phyloP scores from a whole-genome alignment of 2,113 vertebrate species.

The Vulpes lagopus region DNA sequence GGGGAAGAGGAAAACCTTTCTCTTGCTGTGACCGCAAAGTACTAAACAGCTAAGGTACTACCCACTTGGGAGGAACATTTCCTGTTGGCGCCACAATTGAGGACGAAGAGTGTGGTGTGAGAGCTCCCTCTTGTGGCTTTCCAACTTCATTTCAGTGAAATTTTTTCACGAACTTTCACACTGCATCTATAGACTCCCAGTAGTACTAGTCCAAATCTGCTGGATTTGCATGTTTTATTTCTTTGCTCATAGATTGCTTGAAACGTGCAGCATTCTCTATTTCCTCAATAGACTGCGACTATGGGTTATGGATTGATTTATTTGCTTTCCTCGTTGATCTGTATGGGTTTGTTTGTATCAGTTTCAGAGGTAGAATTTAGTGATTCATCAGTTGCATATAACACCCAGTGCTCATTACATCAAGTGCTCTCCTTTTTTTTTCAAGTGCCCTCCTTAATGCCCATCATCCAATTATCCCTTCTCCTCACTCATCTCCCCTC shows the following conservation, averaged over 20 bases:
- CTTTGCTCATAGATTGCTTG: neutral
- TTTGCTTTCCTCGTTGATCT: neutral
- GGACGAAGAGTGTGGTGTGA: neutral
- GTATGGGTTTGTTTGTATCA: neutral
- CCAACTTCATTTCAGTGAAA: neutral
- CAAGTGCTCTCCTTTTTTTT: no score
- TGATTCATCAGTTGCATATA: no score
- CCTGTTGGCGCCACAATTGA: neutral
- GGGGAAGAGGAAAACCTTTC: neutral
- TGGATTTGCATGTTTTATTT: neutral
- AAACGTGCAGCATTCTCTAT: neutral
- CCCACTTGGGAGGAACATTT: neutral
- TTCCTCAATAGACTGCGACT: neutral
- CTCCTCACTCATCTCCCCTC: no score
- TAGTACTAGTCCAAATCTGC: neutral
- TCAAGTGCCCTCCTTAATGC: no score
- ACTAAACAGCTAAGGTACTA: neutral
- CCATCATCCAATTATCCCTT: no score
- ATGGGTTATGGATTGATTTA: neutral
- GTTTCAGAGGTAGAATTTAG: no score
- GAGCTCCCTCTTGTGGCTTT: neutral
- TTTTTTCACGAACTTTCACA: neutral
- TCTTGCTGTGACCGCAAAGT: neutral
- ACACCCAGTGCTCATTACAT: no score
- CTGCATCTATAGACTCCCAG: neutral